A percentile compares a stretch with the other conserved stretches of the same genome.
phyloP scores from a whole-genome alignment of 2,888 invertebrate genomes.

The Trichopria drosophilae region DNA sequence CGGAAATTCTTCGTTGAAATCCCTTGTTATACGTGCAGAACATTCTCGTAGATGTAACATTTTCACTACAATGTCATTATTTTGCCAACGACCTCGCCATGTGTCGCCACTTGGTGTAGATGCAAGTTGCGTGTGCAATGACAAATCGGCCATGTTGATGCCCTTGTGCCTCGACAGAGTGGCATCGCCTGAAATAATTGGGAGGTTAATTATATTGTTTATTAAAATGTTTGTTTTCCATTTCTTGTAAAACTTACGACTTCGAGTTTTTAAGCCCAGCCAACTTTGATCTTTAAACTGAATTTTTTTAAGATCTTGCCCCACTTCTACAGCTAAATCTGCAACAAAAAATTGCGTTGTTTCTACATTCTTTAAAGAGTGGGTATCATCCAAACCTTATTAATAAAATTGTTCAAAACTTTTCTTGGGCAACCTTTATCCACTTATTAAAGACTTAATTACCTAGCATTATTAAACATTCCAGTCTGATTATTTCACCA shows the following conservation, averaged over 20 bases:
- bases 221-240: neutral
- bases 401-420: neutral
- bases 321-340: conserved; percentile 84
- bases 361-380: conserved; percentile 45
- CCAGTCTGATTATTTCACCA: too few species aligned
- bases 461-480: too few species aligned
- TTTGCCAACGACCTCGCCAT: conserved; percentile 95
- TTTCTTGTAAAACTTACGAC: conserved; percentile 64
- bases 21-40: conserved; percentile 86
- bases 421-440: conserved; percentile 1
- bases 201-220: conserved; percentile 1
- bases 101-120: conserved; percentile 82
- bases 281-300: conserved; percentile 98
- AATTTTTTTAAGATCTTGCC: conserved; percentile 93
- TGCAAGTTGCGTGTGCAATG: conserved; percentile 80
- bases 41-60: conserved; percentile 87
- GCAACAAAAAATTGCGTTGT: conserved; percentile 44
- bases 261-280: conserved; percentile 92
- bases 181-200: conserved; percentile 70
- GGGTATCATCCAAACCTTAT: neutral
- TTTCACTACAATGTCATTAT: conserved; percentile 97
- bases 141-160: conserved; percentile 88
- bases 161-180: conserved; percentile 97
- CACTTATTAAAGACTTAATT: too few species aligned
- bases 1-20: conserved; percentile 98